Conservation (phyloP, 2,888 invertebrate species). For the Philhelius pedissequus region DNA sequence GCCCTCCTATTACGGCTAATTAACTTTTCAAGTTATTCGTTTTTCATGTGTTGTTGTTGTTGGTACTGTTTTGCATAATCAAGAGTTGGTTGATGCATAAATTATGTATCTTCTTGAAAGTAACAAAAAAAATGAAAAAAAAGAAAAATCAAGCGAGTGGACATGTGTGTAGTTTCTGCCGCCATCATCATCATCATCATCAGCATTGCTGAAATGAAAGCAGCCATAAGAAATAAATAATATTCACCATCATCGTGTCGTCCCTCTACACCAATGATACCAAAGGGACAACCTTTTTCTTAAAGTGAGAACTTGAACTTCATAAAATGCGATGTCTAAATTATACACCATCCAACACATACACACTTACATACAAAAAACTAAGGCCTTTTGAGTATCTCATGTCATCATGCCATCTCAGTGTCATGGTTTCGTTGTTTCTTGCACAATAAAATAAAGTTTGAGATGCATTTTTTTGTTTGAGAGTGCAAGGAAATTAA, state of each 20-base stretch:
- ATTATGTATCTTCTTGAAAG: constrained; percentile 30
- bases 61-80: constrained; percentile 34
- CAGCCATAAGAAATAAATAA: constrained; percentile 20
- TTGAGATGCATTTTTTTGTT: constrained; percentile 25
- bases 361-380: not conserved
- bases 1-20: constrained; percentile 54
- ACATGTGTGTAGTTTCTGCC: constrained; percentile 16
- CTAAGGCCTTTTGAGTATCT: constrained; percentile 24
- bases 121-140: not conserved
- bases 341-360: constrained; percentile 7
- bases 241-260: constrained; percentile 1
- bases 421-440: constrained; percentile 31
- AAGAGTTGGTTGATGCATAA: constrained; percentile 37
- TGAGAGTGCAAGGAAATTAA: not conserved
- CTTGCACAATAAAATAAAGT: constrained; percentile 31
- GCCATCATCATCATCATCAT: constrained; percentile 28
- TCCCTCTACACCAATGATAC: constrained; percentile 37
- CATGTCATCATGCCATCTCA: constrained; percentile 55
- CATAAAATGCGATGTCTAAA: not conserved
- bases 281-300: constrained; percentile 52
- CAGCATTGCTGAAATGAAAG: constrained; percentile 25
- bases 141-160: not conserved
- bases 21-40: constrained; percentile 42
- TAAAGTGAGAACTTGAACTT: constrained; percentile 8
- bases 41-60: not conserved